Evolutionary conservation across 2,888 invertebrate species (phyloP).

Genomic region (Ethmia dodecea): DNA sequence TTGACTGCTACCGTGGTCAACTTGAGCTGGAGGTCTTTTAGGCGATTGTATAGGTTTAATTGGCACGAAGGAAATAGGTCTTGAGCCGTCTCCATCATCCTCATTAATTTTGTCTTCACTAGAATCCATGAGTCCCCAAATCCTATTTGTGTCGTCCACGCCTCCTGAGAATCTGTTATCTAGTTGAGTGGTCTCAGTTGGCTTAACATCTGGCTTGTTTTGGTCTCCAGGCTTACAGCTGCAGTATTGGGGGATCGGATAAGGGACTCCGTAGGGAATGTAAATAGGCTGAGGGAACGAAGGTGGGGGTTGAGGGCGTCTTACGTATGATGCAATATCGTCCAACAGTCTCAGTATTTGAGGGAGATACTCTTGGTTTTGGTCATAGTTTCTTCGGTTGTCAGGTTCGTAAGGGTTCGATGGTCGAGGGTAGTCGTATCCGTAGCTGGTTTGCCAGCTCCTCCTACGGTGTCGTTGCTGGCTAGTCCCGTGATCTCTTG

Average conservation of each 20-base stretch:
- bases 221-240: slow-evolving; percentile 21
- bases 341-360: slow-evolving; percentile 47
- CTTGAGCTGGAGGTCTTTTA: slow-evolving; percentile 28
- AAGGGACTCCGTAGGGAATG: slow-evolving; percentile 49
- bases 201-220: slow-evolving; percentile 13
- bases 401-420: slow-evolving; percentile 35
- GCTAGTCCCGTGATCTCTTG: slow-evolving; percentile 20
- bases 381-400: slow-evolving; percentile 37
- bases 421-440: slow-evolving; percentile 41
- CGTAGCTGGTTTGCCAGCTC: slow-evolving; percentile 44
- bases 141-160: slow-evolving; percentile 48
- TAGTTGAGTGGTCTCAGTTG: slow-evolving; percentile 23
- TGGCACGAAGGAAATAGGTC: slow-evolving; percentile 51
- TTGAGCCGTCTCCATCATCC: slow-evolving; percentile 33
- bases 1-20: slow-evolving; percentile 39
- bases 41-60: slow-evolving; percentile 27
- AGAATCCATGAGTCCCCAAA: slow-evolving; percentile 42
- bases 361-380: slow-evolving; percentile 38
- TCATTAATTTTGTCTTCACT: slow-evolving; percentile 22
- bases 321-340: slow-evolving; percentile 42
- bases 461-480: slow-evolving; percentile 40
- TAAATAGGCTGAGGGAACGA: slow-evolving; percentile 52
- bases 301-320: slow-evolving; percentile 30
- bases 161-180: slow-evolving; percentile 30
- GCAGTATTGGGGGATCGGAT: slow-evolving; percentile 31